phyloP scores from a whole-genome alignment of 2,888 invertebrate genomes.

The Onthophagus sagittarius region DNA sequence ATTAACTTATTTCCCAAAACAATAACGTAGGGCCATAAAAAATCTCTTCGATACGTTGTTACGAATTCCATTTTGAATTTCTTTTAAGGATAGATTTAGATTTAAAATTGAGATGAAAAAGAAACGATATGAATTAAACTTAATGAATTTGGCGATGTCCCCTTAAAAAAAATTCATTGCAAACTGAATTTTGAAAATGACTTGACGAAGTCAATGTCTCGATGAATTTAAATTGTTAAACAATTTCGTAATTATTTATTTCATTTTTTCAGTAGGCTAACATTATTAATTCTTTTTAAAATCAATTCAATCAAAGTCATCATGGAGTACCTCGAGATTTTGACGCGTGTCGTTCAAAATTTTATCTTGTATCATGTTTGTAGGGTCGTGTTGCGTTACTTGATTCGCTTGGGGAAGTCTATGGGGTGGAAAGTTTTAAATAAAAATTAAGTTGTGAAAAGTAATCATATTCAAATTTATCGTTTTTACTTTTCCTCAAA shows the following conservation, averaged over 20 bases:
- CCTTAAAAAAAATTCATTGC: constrained; percentile 1
- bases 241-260: not conserved
- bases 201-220: not conserved
- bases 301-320: not conserved
- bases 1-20: constrained; percentile 42
- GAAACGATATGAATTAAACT: not conserved
- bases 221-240: not conserved
- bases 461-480: constrained; percentile 19
- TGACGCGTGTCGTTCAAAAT: constrained; percentile 41
- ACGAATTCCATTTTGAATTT: constrained; percentile 54
- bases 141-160: not conserved
- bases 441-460: constrained; percentile 9
- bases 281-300: not conserved
- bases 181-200: constrained; percentile 3
- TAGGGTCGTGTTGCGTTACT: constrained; percentile 26
- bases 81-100: not conserved
- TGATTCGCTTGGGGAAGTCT: constrained; percentile 4
- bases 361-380: constrained; percentile 35
- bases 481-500: constrained; percentile 4
- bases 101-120: not conserved
- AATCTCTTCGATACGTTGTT: constrained; percentile 62
- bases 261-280: not conserved
- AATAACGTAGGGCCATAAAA: constrained; percentile 56
- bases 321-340: constrained; percentile 37
- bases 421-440: constrained; percentile 1